Percentiles rank a stretch among this genome's conserved stretches.
These are phyloP conservation scores for Coracias cyanogaster DNA, from an alignment of 2,797 vertebrate genomes.

Conservation along the genomic window DNA sequence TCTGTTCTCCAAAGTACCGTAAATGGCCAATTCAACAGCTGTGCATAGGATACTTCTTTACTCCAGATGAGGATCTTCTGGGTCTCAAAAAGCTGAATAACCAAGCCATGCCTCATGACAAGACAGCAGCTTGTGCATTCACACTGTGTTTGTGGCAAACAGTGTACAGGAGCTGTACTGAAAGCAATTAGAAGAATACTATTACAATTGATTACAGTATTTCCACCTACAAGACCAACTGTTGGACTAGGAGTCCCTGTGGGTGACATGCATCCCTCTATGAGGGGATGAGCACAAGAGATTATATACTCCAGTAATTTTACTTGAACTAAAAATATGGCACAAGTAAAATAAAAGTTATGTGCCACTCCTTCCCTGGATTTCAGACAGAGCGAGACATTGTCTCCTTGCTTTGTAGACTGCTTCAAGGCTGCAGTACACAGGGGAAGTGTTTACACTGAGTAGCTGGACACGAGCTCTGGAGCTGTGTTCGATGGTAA, in stretches of 20 bases:
- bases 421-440: neutral
- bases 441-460: neutral
- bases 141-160: accelerated
- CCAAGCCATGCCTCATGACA: neutral
- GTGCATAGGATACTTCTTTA: neutral
- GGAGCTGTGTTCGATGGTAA: neutral
- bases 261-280: neutral
- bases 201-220: neutral
- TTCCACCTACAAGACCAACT: neutral
- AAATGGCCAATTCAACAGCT: neutral
- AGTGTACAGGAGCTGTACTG: neutral
- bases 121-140: neutral
- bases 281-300: neutral
- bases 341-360: neutral
- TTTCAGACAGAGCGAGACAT: neutral
- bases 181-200: neutral
- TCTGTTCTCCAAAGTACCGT: neutral
- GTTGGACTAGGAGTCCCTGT: neutral
- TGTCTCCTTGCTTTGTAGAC: neutral
- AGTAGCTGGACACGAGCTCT: neutral
- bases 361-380: neutral
- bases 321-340: neutral
- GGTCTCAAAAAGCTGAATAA: neutral
- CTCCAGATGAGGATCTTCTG: neutral
- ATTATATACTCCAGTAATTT: neutral